Conservation (phyloP, 2,888 invertebrate genomes). For the Idaea dimidiata region DNA sequence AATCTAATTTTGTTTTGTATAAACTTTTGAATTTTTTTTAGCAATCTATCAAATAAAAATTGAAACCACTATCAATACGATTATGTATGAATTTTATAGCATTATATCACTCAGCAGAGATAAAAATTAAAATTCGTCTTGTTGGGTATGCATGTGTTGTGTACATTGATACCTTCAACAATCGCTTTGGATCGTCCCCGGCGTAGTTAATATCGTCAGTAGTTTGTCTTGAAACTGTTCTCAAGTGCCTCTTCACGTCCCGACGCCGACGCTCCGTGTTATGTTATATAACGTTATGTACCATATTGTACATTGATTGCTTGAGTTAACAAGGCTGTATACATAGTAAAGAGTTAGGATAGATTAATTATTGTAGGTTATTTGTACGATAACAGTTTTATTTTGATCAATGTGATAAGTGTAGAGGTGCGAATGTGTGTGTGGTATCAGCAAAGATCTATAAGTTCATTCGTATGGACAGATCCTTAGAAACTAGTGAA, state of each 20-base stretch:
- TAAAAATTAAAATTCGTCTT: conserved; percentile 24
- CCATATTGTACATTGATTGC: conserved; percentile 75
- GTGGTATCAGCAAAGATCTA: not conserved
- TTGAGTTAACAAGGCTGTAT: conserved; percentile 66
- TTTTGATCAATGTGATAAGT: conserved; percentile 28
- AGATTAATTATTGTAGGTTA: conserved; percentile 39
- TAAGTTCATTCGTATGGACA: not conserved
- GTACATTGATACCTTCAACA: not conserved
- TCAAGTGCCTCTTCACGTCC: conserved; percentile 73
- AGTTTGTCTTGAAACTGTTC: conserved; percentile 58
- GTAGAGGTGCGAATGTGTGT: conserved; percentile 13
- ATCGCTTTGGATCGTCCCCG: not conserved
- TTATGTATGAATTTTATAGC: no score
- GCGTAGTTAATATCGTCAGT: conserved; percentile 42
- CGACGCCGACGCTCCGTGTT: conserved; percentile 42
- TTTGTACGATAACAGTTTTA: conserved; percentile 53
- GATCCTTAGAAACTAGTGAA: no score
- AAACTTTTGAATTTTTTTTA: no score
- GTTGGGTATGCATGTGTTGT: conserved; percentile 31
- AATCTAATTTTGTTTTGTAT: no score
- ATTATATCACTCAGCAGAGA: no score
- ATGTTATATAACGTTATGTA: conserved; percentile 34
- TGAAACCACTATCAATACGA: no score
- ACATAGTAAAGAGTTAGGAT: conserved; percentile 49
- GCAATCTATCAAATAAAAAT: no score